Evolutionary conservation across 2,113 vertebrate species (phyloP), one percentile per base, ranked within the genome.

Genomic region (Calonectris borealis): DNA sequence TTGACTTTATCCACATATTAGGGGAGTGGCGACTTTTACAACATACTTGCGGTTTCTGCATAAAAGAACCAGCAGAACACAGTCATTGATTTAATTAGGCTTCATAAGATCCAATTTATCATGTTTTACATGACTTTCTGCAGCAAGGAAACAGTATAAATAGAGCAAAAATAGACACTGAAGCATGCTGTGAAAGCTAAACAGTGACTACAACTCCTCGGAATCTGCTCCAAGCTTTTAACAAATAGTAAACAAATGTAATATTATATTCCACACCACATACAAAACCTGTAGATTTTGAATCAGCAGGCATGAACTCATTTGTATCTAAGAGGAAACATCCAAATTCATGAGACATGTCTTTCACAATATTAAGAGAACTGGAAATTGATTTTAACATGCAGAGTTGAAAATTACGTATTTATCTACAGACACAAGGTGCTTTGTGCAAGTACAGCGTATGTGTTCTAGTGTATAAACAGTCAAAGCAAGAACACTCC

Each of bases 1-100:
- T 98, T 98, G 89, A 98, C 96, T 98, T 97, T 97, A 96, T 97
- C 95, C 97, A 97, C 95, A 97, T 97, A 98, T 93, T 96, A 97
- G 96, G 97, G 98, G 97, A 98, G 98, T 98, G 97, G 97, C 55
- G 6, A 97, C 90, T 98, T 98, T 97, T 98, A 98, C 97, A 98
- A 96, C 96, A 97, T 98, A 97, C 66, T 98, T 98, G 97, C 9
- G 97, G 97, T 98, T 98, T 97, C 87, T 94, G 95, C 95, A 97
- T 98, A 97, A 98, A 97, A 97, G 96, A 97, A 85, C 72, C 66
- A 87, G 86, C 89, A 97, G 97, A 98, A 98, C 88, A 97, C 69
- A 96, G 94, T 94, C 96, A 98, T 46, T 97, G 97, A 98, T 98
- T 98, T 98, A 98, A 98, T 98, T 98, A 97, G 93, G 69, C 96